Conservation (phyloP, 1,140 invertebrate species). For the Ostrea denselamellosa region DNA sequence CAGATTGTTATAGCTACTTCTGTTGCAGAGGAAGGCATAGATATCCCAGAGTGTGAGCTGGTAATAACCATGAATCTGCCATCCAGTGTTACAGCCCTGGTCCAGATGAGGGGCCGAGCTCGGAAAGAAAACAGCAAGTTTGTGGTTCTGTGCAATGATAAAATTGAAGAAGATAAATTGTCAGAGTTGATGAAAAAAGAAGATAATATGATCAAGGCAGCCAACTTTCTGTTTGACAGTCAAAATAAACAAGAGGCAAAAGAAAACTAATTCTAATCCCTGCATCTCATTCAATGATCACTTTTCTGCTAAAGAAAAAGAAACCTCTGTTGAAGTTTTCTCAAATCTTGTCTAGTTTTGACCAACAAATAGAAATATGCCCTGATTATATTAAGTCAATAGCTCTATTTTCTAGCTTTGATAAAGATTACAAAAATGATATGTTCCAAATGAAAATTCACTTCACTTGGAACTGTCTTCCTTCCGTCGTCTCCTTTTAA, state of each 20-base stretch:
- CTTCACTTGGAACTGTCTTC: too few relatives aligned
- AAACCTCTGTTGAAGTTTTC: not conserved
- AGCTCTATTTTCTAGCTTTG: too few relatives aligned
- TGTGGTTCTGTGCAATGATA: constrained; percentile 71
- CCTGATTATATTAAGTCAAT: constrained; percentile 3
- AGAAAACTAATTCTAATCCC: not conserved
- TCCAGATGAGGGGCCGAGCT: constrained; percentile 76
- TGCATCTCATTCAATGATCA: not conserved
- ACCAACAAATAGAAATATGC: constrained; percentile 18
- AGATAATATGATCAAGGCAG: constrained; percentile 71
- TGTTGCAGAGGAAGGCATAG: constrained; percentile 76
- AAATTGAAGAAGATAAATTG: constrained; percentile 67
- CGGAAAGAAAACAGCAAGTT: constrained; percentile 72
- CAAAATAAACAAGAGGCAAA: constrained; percentile 1
- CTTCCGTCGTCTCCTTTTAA: too few relatives aligned
- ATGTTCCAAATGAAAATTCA: too few relatives aligned
- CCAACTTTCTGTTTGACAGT: constrained; percentile 45
- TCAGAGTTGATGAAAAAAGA: constrained; percentile 66
- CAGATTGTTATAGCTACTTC: constrained; percentile 74
- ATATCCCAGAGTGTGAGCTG: constrained; percentile 74
- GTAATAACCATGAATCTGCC: constrained; percentile 75
- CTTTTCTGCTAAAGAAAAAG: not conserved
- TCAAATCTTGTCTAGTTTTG: constrained; percentile 18
- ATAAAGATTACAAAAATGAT: too few relatives aligned
- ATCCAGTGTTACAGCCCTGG: constrained; percentile 70